Evolutionary conservation across 53 echinoderm and acorn worm genomes (phyloP).

Genomic region (Zoroaster sp.): DNA sequence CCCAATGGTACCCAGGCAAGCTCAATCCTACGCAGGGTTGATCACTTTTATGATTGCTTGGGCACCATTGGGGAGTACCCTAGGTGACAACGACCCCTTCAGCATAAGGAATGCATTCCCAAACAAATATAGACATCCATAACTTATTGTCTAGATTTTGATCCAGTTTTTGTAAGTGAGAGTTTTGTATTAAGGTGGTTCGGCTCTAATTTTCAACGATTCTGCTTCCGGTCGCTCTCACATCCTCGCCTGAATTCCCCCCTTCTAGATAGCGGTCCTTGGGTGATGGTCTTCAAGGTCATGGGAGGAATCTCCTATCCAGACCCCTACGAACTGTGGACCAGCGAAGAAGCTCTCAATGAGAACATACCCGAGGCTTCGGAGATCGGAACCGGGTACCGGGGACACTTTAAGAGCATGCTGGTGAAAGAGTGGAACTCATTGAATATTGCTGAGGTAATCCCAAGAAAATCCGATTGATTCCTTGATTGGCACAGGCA

Average conservation of each 20-base stretch:
- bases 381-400: conserved; percentile 1
- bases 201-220: background rate
- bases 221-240: background rate
- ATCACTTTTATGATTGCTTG: no score
- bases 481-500: no score
- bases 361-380: conserved; percentile 24
- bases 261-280: conserved; percentile 10
- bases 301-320: background rate
- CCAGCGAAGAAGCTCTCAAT: background rate
- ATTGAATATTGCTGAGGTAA: conserved; percentile 12
- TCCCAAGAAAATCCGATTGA: no score
- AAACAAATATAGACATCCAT: no score
- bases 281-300: conserved; percentile 14
- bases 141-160: no score
- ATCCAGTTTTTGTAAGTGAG: no score
- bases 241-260: background rate
- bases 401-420: conserved; percentile 32
- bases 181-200: background rate
- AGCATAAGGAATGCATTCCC: no score
- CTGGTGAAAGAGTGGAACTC: conserved; percentile 27
- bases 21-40: no score
- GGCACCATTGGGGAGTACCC: no score
- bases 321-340: conserved; percentile 26
- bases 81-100: no score
- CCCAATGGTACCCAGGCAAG: no score